Evolutionary conservation across 2,113 vertebrate species (phyloP), one percentile per base, ranked within the genome.

Genomic region (Equus przewalskii): DNA sequence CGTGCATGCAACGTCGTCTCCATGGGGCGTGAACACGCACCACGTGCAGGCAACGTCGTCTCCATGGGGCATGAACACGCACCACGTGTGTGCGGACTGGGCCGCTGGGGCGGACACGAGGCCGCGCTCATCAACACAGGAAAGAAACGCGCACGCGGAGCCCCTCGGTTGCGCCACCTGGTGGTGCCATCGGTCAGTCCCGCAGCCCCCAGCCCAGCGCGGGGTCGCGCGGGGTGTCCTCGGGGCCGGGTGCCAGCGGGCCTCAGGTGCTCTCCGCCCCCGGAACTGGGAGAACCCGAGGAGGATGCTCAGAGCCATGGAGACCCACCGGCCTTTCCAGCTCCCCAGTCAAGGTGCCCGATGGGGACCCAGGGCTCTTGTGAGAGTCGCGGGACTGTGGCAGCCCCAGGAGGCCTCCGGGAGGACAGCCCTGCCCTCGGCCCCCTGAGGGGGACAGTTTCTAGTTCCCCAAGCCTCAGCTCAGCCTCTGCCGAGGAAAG

Each of bases 21-120:
- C 30, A 6, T 7, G 2, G 41, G 44, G 46, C n/a, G 0, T 8
- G 16, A 36, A 36, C 36, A 36, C 26, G 0, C 21, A 6, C 62
- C 14, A 1, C 36, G 28, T 5, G 0, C 13, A 1, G 2, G 36
- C 28, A 0, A 0, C 4, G 1, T 5, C 7, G 11, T 36, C 69
- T 41, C 16, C 30, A 6, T 7, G 2, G 41, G 44, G 46, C n/a
- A 0, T 8, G 16, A 41, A 41, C 36, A 41, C 26, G 0, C 18
- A 6, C 62, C 14, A 1, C 36, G 22, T 11, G 6, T 3, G 36
- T 41, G 36, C 36, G 3, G 36, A 41, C 36, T 41, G 36, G 36
- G 36, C 36, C 36, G 36, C 36, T 41, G 36, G 36, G 36, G 36
- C 36, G 22, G 64, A 51, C 1, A 5, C 49, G 54, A 22, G 13